These are phyloP conservation scores for Harpagus bidentatus DNA, from an alignment of 2,113 vertebrate species.

Conservation along the genomic window DNA sequence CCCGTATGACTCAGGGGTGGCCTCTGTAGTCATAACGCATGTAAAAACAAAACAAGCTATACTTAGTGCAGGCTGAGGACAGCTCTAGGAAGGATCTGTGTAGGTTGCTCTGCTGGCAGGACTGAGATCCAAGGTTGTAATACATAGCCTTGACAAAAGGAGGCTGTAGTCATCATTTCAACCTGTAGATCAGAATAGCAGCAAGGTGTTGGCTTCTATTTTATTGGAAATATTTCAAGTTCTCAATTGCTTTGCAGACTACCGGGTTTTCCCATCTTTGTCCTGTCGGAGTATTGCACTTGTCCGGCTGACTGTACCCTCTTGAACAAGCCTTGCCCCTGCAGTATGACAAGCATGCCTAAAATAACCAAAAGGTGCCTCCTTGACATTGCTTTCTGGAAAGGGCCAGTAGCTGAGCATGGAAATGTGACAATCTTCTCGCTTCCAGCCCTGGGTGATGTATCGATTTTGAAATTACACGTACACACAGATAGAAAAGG, in stretches of 20 bases:
- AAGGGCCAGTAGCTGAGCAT: background rate
- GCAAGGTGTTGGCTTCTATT: background rate
- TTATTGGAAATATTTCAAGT: background rate
- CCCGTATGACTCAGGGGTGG: background rate
- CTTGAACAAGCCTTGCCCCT: background rate
- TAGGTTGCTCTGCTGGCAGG: background rate
- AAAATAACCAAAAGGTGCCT: background rate
- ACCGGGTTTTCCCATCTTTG: background rate
- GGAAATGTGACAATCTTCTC: background rate
- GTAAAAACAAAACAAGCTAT: background rate
- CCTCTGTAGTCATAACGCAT: background rate
- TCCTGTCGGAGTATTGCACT: background rate
- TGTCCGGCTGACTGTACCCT: background rate
- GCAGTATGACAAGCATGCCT: background rate
- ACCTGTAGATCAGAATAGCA: background rate
- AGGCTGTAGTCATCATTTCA: background rate
- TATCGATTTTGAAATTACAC: background rate
- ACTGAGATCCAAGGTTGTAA: background rate
- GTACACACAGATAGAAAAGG: background rate
- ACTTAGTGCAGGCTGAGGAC: background rate
- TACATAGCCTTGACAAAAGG: background rate
- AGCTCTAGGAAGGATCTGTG: background rate
- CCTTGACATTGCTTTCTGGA: background rate
- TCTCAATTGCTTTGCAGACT: background rate
- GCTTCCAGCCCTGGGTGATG: background rate